Percentiles rank a stretch among this genome's conserved stretches.
phyloP scores from a whole-genome alignment of 2,113 vertebrate species.

The Eptesicus fuscus region DNA sequence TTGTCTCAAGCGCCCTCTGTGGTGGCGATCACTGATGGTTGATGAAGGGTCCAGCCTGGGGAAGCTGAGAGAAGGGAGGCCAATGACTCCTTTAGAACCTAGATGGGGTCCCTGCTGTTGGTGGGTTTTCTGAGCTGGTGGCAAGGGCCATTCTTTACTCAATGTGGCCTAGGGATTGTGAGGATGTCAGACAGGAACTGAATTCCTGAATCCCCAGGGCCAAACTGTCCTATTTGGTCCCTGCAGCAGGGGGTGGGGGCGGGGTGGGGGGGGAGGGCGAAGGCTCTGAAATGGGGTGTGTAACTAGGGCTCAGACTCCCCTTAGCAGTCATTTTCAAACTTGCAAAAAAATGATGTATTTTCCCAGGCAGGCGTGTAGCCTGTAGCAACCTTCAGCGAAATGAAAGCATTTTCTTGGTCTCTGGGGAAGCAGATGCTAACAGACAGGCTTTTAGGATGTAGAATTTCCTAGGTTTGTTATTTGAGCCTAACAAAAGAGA shows the following conservation, averaged over 20 bases:
- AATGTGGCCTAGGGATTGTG: neutral
- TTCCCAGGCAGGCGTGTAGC: constrained; percentile 23
- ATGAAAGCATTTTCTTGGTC: constrained; percentile 55
- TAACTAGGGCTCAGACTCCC: constrained; percentile 37
- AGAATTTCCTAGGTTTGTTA: constrained; percentile 49
- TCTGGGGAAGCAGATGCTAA: constrained; percentile 51
- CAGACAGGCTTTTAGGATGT: constrained; percentile 49
- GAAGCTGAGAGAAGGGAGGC: neutral
- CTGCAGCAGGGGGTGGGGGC: neutral
- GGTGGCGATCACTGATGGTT: no score
- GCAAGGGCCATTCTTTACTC: neutral
- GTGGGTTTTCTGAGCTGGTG: neutral
- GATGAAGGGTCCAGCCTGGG: neutral
- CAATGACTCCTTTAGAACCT: neutral
- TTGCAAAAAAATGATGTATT: constrained; percentile 51
- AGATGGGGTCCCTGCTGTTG: neutral
- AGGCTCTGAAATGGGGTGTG: constrained; percentile 28
- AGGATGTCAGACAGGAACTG: constrained; percentile 23
- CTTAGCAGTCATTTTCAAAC: constrained; percentile 49
- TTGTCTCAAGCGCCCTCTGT: neutral
- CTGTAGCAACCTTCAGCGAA: constrained; percentile 40
- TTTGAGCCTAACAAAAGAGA: constrained; percentile 56
- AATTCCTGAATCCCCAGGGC: constrained; percentile 21
- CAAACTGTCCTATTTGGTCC: neutral
- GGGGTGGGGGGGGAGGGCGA: neutral